Percentiles rank a stretch among this genome's conserved stretches.
phyloP scores from a whole-genome alignment of 2,797 vertebrate species.

The Chromis chromis region DNA sequence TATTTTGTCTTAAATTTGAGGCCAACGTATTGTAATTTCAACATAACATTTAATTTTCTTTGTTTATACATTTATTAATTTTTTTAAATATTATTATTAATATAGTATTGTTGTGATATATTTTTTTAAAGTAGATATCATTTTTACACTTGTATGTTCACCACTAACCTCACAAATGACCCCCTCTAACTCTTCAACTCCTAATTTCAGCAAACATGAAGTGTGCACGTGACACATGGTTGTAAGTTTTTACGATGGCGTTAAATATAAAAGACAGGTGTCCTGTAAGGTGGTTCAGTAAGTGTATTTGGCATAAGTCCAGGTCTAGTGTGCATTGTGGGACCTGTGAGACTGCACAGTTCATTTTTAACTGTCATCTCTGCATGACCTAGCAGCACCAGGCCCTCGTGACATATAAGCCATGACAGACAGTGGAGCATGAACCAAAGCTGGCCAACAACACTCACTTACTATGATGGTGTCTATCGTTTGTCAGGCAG shows the following conservation, averaged over 20 bases:
- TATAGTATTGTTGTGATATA: not conserved
- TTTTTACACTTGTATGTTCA: too few species aligned
- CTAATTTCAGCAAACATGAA: slow-evolving; percentile 9
- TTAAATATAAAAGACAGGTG: slow-evolving; percentile 30
- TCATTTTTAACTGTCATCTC: slow-evolving; percentile 69
- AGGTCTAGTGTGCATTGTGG: slow-evolving; percentile 47
- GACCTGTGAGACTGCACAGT: slow-evolving; percentile 43
- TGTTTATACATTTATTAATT: too few species aligned
- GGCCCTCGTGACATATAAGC: slow-evolving; percentile 62
- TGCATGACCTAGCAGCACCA: slow-evolving; percentile 62
- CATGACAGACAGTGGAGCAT: slow-evolving; percentile 62
- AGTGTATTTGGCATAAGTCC: slow-evolving; percentile 48
- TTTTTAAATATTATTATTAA: not conserved
- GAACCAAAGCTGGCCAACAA: slow-evolving; percentile 61
- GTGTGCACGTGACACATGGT: slow-evolving; percentile 1
- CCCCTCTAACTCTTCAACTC: not conserved
- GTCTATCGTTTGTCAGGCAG: slow-evolving; percentile 57
- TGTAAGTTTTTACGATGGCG: slow-evolving; percentile 12
- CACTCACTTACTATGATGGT: slow-evolving; percentile 57
- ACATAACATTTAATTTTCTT: not conserved
- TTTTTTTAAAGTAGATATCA: not conserved
- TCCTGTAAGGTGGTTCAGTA: slow-evolving; percentile 24
- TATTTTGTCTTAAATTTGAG: not conserved
- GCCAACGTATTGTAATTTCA: not conserved
- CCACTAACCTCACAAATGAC: not conserved